Conservation (phyloP, 2,113 vertebrate species). For the Desmodus rotundus region DNA sequence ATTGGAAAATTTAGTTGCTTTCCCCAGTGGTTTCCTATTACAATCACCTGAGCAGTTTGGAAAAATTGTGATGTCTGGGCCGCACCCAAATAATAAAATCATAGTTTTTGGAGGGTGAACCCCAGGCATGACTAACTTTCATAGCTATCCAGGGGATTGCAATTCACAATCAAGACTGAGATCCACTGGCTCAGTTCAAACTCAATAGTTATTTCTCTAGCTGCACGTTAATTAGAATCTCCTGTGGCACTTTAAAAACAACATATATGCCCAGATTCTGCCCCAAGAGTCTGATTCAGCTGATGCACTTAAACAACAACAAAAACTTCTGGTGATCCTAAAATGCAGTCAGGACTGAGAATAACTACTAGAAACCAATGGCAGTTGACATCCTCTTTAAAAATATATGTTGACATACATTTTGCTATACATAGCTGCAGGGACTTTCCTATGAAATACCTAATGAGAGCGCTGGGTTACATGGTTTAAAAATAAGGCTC, state of each 20-base stretch:
- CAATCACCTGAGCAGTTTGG: not conserved
- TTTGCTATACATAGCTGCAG: not conserved
- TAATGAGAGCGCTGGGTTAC: not conserved
- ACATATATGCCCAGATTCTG: not conserved
- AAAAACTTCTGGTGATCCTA: not conserved
- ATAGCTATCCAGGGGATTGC: not conserved
- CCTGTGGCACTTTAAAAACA: not conserved
- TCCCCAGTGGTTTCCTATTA: not conserved
- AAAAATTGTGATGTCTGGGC: not conserved
- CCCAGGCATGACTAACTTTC: not conserved
- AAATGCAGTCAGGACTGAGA: not conserved
- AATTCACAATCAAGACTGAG: not conserved
- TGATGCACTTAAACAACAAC: not conserved
- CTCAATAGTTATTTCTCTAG: not conserved
- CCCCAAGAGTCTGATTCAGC: not conserved
- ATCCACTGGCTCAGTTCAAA: not conserved
- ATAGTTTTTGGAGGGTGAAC: not conserved
- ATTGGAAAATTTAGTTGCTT: not conserved
- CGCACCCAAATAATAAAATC: not conserved
- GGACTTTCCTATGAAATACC: not conserved
- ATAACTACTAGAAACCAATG: not conserved
- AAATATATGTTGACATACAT: not conserved
- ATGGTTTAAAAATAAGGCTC: not conserved
- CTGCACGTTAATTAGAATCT: not conserved
- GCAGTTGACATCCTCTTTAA: not conserved